Percentiles rank a stretch among this genome's conserved stretches.
Conservation (phyloP, 2,113 vertebrate species). For the Opisthocomus hoazin region DNA sequence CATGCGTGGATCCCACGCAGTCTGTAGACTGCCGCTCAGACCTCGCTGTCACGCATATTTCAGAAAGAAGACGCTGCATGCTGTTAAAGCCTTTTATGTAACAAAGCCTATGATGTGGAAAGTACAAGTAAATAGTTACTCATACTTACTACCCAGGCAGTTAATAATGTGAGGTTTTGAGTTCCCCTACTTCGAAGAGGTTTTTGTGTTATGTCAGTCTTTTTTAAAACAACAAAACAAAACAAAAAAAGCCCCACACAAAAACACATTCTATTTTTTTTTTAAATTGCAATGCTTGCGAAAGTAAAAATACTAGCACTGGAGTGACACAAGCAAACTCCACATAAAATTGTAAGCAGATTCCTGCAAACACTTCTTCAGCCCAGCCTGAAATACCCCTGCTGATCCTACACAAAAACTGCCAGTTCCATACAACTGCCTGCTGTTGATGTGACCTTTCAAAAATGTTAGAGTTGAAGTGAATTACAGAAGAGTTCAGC, state of each 20-base stretch:
- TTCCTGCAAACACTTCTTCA: neutral
- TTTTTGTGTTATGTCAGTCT: neutral
- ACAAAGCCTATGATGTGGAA: neutral
- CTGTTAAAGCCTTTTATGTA: neutral
- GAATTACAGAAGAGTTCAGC: constrained; percentile 30
- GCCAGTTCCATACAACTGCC: constrained; percentile 15
- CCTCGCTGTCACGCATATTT: neutral
- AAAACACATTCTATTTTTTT: neutral
- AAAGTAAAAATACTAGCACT: neutral
- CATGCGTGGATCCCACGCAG: neutral
- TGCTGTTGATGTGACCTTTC: constrained; percentile 47
- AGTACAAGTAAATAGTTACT: neutral
- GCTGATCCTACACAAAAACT: constrained; percentile 11
- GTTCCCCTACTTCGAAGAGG: neutral
- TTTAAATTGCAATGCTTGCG: neutral
- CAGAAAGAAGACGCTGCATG: neutral
- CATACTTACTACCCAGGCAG: neutral
- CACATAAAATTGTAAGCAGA: neutral
- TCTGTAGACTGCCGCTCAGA: neutral
- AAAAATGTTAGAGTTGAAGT: neutral
- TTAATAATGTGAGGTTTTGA: neutral
- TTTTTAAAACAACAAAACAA: neutral
- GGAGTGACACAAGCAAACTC: neutral
- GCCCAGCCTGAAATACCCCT: constrained; percentile 6
- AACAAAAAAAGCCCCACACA: too few species aligned